Evolutionary conservation across 2,113 vertebrate species (phyloP).

Genomic region (Rhea pennata): DNA sequence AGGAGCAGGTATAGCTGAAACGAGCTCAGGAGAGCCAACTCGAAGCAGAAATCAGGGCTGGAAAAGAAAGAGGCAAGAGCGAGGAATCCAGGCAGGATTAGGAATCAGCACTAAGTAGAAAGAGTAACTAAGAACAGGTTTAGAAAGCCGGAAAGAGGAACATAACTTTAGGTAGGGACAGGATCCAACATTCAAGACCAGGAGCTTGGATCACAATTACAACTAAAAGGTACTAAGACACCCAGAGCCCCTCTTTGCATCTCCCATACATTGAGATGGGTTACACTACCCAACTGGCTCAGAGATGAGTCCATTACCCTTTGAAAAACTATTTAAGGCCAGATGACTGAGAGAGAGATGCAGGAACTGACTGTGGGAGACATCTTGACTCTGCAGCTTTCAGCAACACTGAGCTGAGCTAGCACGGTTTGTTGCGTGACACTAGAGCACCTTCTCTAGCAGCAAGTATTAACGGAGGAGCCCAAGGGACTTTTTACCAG

Average conservation of each 20-base stretch:
- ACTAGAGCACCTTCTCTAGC: neutral
- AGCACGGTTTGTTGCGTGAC: neutral
- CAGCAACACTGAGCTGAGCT: neutral
- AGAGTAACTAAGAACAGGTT: neutral
- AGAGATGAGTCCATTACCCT: neutral
- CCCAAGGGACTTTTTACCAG: neutral
- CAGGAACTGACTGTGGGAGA: neutral
- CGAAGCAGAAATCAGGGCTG: neutral
- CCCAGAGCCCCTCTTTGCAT: neutral
- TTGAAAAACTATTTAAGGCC: neutral
- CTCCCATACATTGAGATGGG: neutral
- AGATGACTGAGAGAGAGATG: neutral
- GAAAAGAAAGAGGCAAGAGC: neutral
- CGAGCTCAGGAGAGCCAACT: neutral
- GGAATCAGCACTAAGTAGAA: neutral
- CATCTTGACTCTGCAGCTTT: neutral
- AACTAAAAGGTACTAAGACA: neutral
- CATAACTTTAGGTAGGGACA: neutral
- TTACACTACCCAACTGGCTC: neutral
- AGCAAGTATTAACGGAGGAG: neutral
- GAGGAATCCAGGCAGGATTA: neutral
- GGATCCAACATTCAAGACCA: neutral
- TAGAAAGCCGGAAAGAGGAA: slow-evolving; percentile 15
- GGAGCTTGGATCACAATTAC: neutral
- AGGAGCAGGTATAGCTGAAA: neutral